These are phyloP conservation scores for Antechinus flavipes DNA, from an alignment of 2,113 vertebrate genomes.

Conservation along the genomic window DNA sequence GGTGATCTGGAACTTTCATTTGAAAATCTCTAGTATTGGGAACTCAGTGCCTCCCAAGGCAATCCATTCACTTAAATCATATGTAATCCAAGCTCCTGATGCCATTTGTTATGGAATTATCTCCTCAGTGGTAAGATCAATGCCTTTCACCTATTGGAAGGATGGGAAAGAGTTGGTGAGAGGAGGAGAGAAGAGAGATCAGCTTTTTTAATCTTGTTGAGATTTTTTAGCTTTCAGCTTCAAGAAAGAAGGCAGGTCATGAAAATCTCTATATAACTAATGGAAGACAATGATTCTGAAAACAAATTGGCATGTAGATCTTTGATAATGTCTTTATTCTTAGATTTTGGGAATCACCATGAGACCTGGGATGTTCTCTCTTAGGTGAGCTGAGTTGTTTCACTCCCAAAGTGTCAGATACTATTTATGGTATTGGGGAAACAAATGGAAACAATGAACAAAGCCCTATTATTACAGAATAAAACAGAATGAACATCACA, in stretches of 20 bases:
- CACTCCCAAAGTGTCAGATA: not conserved
- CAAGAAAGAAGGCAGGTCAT: not conserved
- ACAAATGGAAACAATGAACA: not conserved
- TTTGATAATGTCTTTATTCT: too few relatives aligned
- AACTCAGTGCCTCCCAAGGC: not conserved
- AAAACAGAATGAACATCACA: not conserved
- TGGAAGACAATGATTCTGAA: not conserved
- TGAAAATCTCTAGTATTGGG: not conserved
- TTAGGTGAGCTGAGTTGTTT: not conserved
- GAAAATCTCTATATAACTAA: not conserved
- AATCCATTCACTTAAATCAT: not conserved
- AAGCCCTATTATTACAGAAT: not conserved
- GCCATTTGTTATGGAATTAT: not conserved
- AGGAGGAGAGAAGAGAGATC: not conserved
- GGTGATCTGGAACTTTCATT: not conserved
- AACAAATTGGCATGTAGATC: not conserved
- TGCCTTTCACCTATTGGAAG: not conserved
- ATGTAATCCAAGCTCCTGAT: not conserved
- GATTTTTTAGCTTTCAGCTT: not conserved
- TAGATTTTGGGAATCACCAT: too few relatives aligned
- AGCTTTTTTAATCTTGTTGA: not conserved
- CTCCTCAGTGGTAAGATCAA: not conserved
- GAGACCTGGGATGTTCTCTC: not conserved
- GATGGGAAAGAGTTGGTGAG: not conserved
- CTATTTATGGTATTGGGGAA: not conserved